These are phyloP conservation scores for Nothobranchius kuhntae DNA, from an alignment of 2,113 vertebrate genomes.

Conservation along the genomic window DNA sequence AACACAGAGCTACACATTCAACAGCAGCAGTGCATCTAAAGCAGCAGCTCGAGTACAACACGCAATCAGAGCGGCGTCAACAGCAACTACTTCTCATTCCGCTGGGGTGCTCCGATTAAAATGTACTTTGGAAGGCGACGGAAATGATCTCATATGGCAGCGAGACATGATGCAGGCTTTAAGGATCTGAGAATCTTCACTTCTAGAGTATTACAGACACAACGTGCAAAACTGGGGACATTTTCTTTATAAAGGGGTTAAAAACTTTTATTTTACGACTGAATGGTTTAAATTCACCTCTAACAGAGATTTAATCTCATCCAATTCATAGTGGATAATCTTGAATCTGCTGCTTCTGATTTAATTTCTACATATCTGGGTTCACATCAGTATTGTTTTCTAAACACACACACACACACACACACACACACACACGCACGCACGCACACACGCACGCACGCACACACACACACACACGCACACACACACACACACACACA, in stretches of 20 bases:
- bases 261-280: neutral
- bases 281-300: neutral
- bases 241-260: neutral
- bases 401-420: neutral
- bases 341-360: neutral
- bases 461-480: too few relatives aligned
- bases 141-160: neutral
- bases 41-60: neutral
- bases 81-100: conserved; percentile 14
- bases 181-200: neutral
- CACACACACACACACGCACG: neutral
- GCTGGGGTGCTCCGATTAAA: conserved; percentile 6
- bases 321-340: neutral
- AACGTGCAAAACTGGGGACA: neutral
- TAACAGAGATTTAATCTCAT: neutral
- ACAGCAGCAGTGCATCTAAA: conserved; percentile 11
- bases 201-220: neutral
- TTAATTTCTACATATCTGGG: neutral
- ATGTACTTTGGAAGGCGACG: conserved; percentile 3
- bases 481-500: neutral
- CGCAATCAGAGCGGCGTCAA: neutral
- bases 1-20: conserved; percentile 20
- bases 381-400: neutral
- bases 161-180: neutral
- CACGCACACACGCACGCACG: neutral